Evolutionary conservation across 35 echinoderm and acorn worm species (phyloP).

Genomic region (Chiridota heheva): DNA sequence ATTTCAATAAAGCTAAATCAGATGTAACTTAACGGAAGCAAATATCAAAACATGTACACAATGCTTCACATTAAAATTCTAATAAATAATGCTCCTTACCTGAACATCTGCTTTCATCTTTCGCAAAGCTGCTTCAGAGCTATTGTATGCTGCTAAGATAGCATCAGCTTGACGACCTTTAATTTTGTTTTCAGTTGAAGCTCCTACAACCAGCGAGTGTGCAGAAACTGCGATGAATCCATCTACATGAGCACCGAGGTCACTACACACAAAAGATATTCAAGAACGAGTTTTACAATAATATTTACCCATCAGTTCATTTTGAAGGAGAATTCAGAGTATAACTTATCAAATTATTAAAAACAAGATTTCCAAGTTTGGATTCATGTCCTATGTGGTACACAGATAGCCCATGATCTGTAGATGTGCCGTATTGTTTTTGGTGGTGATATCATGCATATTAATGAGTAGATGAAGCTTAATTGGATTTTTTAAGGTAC

Average conservation of each 20-base stretch:
- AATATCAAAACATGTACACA: too few species aligned
- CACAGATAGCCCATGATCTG: too few species aligned
- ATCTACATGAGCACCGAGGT: slow-evolving; percentile 89
- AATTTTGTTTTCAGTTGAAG: slow-evolving; percentile 70
- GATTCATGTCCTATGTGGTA: too few species aligned
- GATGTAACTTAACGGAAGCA: too few species aligned
- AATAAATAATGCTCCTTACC: too few species aligned
- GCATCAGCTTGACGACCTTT: slow-evolving; percentile 71
- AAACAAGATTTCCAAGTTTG: background rate
- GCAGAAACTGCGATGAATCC: slow-evolving; percentile 81
- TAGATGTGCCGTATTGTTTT: too few species aligned
- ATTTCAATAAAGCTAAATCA: too few species aligned
- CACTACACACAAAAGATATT: slow-evolving; percentile 37
- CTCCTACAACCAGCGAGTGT: slow-evolving; percentile 76
- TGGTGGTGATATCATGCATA: too few species aligned
- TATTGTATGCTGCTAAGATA: slow-evolving; percentile 64
- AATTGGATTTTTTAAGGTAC: too few species aligned
- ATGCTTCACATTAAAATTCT: too few species aligned
- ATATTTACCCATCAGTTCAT: background rate
- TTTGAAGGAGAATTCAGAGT: background rate
- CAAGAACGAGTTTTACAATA: background rate
- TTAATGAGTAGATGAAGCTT: too few species aligned
- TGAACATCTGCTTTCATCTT: slow-evolving; percentile 72
- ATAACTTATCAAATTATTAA: background rate
- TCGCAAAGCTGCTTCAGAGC: slow-evolving; percentile 71